Evolutionary conservation across 2,797 vertebrate species (phyloP).

Genomic region (Falco columbarius): DNA sequence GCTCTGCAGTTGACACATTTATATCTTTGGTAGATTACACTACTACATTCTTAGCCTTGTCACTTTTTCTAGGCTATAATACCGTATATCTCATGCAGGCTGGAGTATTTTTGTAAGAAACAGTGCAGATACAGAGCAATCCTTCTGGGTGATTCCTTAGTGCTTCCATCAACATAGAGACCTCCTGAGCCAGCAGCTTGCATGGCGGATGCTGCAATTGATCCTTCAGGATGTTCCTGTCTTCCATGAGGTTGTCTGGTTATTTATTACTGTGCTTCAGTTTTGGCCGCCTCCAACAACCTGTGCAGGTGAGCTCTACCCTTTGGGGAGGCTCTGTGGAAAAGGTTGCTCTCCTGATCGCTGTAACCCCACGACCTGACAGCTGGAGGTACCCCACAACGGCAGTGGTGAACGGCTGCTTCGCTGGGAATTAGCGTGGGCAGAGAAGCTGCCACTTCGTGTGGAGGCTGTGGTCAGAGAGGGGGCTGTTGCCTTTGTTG

Average conservation of each 20-base stretch:
- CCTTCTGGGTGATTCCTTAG: background rate
- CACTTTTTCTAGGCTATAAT: background rate
- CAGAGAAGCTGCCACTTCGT: background rate
- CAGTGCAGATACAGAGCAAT: background rate
- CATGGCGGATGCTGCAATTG: background rate
- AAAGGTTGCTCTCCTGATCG: background rate
- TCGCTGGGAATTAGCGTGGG: background rate
- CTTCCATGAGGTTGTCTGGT: background rate
- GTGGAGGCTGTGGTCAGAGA: background rate
- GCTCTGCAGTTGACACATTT: background rate
- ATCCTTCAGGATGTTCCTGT: background rate
- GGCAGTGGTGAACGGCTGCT: background rate
- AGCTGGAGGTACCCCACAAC: background rate
- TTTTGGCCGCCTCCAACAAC: background rate
- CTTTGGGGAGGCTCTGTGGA: background rate
- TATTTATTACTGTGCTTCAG: background rate
- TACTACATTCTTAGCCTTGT: background rate
- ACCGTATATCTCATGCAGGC: rapidly evolving
- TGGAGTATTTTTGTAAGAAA: background rate
- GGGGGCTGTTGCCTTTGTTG: background rate
- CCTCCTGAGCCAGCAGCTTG: background rate
- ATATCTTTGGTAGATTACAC: background rate
- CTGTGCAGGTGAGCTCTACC: background rate
- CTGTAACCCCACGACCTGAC: background rate
- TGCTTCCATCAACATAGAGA: background rate